Evolutionary conservation across 2,888 invertebrate genomes (phyloP), one percentile per base, ranked within the genome.

Genomic region (Alloscopus bannaensis): DNA sequence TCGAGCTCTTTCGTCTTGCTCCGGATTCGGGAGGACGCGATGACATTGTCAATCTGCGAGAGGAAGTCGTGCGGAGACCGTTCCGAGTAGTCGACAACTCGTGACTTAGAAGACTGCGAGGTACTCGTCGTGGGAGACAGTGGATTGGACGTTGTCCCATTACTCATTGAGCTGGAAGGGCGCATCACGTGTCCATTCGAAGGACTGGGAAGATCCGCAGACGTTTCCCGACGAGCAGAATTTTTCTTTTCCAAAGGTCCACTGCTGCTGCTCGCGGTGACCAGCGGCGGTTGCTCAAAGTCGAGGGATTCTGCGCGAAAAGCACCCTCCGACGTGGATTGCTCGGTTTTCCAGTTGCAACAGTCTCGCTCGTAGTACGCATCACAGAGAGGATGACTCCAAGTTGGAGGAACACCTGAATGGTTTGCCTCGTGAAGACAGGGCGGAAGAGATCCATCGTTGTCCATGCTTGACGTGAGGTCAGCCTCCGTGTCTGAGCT

Each of bases 1-100:
- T n/a, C n/a, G 16, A 70, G 28, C 0, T 73, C 75, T 26, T 72
- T 73, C 28, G 52, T 52, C 45, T 87, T 86, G 3, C 88, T 87
- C 83, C 88, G 87, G 22, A 86, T 87, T 81, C 88, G 88, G 50
- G 88, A 87, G 76, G 87, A 86, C 57, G 88, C 89, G 60, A 89
- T 88, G 70, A 87, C 87, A 70, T 86, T 86, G 84, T 89, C 89
- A 82, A 89, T 89, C 81, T 88, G 87, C 64, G 87, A 87, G 50
- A 89, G 87, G 84, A 89, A 89, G 84, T 89, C 89, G 24, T 86
- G 81, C 3, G 86, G 85, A 70, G 86, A 87, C 81, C 87, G 87
- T 77, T 87, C 87, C 1, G 84, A 83, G 45, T 82, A 73, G 64
- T 84, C 84, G 18, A 81, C 80, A 36, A 83, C 72, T 73, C 70